These are phyloP conservation scores for Gallinago stenura DNA, from an alignment of 2,797 vertebrate genomes.

Conservation along the genomic window DNA sequence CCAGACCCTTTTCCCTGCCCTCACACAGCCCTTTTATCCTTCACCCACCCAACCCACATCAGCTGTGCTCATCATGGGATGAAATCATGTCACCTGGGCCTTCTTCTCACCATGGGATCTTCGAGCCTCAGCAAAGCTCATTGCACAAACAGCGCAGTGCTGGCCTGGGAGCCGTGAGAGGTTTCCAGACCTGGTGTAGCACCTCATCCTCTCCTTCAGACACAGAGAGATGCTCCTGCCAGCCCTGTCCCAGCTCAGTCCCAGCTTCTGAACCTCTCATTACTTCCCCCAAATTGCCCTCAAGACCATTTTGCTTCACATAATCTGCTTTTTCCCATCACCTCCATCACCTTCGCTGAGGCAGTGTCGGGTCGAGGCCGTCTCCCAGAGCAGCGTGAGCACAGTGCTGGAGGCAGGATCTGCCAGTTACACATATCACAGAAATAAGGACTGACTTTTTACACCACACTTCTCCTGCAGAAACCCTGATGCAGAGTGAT, in stretches of 20 bases:
- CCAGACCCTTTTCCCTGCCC: fast-evolving
- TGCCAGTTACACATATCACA: not conserved
- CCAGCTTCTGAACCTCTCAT: not conserved
- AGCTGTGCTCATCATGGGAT: fast-evolving
- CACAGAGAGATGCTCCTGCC: not conserved
- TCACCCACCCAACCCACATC: not conserved
- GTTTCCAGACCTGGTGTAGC: not conserved
- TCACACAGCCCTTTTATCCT: not conserved
- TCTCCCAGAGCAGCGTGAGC: not conserved
- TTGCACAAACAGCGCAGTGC: not conserved
- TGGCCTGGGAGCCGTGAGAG: not conserved
- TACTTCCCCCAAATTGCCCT: not conserved
- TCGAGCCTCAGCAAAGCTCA: not conserved
- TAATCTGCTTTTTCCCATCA: not conserved
- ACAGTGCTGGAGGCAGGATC: not conserved
- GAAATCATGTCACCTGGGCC: fast-evolving
- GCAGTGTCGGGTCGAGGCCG: fast-evolving
- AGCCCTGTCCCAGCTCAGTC: not conserved
- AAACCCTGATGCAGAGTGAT: not conserved
- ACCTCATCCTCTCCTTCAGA: not conserved
- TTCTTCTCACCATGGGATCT: not conserved
- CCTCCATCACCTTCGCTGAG: not conserved
- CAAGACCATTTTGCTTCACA: not conserved
- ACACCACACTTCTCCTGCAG: not conserved
- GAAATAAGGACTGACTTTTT: not conserved